phyloP scores from a whole-genome alignment of 2,113 vertebrate genomes.

The Galeopterus variegatus region DNA sequence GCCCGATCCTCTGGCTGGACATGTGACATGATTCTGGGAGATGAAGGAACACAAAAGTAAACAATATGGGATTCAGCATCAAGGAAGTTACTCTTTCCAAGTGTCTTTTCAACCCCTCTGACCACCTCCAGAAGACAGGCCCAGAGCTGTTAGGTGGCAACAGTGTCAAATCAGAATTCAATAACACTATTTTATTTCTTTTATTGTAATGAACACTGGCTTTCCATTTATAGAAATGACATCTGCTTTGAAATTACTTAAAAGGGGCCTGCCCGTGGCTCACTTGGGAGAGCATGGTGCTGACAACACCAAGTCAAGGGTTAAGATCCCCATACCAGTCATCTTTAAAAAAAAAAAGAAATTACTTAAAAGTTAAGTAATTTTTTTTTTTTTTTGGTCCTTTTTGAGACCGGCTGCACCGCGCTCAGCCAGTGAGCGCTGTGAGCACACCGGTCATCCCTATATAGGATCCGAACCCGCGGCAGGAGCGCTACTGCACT shows the following conservation, averaged over 20 bases:
- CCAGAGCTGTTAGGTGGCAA: background rate
- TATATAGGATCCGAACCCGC: no score
- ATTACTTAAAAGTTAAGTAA: background rate
- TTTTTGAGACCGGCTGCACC: no score
- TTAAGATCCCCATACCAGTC: no score
- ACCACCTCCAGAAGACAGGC: background rate
- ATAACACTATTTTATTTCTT: background rate
- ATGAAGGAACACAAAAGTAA: background rate
- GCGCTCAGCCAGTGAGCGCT: no score
- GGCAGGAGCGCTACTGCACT: no score
- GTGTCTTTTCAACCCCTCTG: background rate
- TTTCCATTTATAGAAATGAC: background rate
- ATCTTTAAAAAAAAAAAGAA: no score
- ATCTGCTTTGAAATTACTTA: background rate
- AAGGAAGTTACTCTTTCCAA: background rate
- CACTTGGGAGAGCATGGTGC: no score
- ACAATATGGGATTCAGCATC: fast-evolving
- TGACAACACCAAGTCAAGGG: no score
- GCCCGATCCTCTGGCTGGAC: background rate
- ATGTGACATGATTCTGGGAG: background rate
- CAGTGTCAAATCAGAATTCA: background rate
- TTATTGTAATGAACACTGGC: background rate
- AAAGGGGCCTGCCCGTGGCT: background rate
- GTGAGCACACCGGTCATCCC: no score
- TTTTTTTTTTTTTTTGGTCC: no score